These are phyloP conservation scores for Catostylus mosaicus DNA, from an alignment of 30 jellyfish, hydroid and myxozoan genomes.

Conservation along the genomic window DNA sequence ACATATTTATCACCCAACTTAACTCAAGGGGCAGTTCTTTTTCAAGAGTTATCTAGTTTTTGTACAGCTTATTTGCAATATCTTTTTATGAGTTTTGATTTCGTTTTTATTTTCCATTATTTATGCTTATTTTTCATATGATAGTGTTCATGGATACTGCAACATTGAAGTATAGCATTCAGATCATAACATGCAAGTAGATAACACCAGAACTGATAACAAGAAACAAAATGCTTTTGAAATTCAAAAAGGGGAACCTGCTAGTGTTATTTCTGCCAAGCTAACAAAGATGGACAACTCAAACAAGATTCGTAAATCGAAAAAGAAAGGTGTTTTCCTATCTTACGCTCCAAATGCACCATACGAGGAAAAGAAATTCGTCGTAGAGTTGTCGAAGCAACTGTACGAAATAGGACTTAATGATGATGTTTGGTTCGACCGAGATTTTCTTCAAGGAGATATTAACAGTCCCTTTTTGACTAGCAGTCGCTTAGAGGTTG, in stretches of 20 bases:
- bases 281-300: not conserved
- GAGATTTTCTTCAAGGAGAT: slow-evolving; percentile 43
- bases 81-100: too few species aligned
- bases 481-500: slow-evolving; percentile 56
- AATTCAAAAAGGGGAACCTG: not conserved
- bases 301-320: slow-evolving; percentile 3
- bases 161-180: too few species aligned
- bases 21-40: too few species aligned
- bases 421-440: slow-evolving; percentile 64
- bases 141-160: too few species aligned
- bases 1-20: too few species aligned
- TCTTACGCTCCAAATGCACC: slow-evolving; percentile 51
- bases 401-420: slow-evolving; percentile 60
- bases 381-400: slow-evolving; percentile 47
- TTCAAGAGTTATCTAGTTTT: too few species aligned
- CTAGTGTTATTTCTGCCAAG: not conserved
- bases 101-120: too few species aligned
- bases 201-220: not conserved
- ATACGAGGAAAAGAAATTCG: slow-evolving; percentile 55
- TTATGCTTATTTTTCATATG: too few species aligned
- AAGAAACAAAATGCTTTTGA: not conserved
- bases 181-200: not conserved
- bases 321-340: slow-evolving; percentile 52
- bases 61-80: too few species aligned
- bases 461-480: slow-evolving; percentile 40